Evolutionary conservation across 1,140 invertebrate species (phyloP), one percentile per base, ranked within the genome.

Genomic region (Nilaparvata lugens): DNA sequence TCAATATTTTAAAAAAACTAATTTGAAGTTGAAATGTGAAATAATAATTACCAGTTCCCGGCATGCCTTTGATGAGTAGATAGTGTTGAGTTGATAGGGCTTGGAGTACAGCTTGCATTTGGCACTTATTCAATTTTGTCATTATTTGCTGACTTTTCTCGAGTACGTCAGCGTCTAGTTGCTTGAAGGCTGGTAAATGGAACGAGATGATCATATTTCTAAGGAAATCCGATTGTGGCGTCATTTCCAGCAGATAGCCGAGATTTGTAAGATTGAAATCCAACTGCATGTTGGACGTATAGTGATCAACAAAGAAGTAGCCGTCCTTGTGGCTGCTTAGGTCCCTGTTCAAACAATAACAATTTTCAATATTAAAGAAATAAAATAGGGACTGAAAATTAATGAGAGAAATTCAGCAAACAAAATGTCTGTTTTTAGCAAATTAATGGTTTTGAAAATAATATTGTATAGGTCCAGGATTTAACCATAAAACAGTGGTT

Each of bases 1-100:
- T n/a, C n/a, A n/a, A n/a, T n/a, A n/a, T n/a, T n/a, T n/a, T n/a
- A n/a, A n/a, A n/a, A n/a, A n/a, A n/a, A n/a, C n/a, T n/a, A n/a
- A n/a, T n/a, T n/a, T n/a, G n/a, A n/a, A n/a, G n/a, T n/a, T n/a
- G n/a, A n/a, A n/a, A n/a, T n/a, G n/a, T 28, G 28, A 28, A 28
- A 4, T 3, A 28, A 28, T 7, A 31, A 13, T 4, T 55, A 81
- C 91, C 93, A 64, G 93, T 94, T 19, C 95, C 95, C 0, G 95
- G 95, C 79, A 93, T 86, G n/a, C 95, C 95, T 73, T 89, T 88
- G 35, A 97, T 86, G 11, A 97, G 75, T 9, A 91, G 72, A 73
- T 91, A 96, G 64, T 93, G 82, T 60, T 89, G 80, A 0, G 87
- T 81, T 43, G 83, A 75, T 0, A 97, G 65, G 0, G 84, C 83